These are phyloP conservation scores for Pseudorhombus dupliciocellatus DNA, from an alignment of 2,113 vertebrate species.

Conservation along the genomic window DNA sequence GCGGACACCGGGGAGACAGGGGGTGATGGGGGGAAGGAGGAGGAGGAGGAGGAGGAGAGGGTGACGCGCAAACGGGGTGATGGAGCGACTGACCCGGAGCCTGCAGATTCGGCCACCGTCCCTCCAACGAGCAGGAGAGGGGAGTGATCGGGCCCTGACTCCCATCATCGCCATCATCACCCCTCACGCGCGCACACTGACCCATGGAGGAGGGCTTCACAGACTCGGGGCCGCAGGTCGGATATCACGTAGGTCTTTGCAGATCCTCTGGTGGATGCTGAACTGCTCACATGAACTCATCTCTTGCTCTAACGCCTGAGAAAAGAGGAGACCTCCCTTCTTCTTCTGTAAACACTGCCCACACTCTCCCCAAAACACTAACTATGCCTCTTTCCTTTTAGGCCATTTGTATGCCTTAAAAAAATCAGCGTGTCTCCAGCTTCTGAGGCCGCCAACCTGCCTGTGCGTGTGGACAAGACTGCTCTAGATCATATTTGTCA, in stretches of 20 bases:
- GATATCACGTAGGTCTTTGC: conserved; percentile 52
- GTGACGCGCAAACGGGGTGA: conserved; percentile 27
- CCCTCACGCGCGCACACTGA: conserved; percentile 9
- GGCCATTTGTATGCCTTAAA: conserved; percentile 80
- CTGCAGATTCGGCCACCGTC: conserved; percentile 28
- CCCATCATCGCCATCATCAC: neutral
- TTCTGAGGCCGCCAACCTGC: conserved; percentile 45
- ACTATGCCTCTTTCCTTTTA: conserved; percentile 57
- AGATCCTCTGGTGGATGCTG: conserved; percentile 57
- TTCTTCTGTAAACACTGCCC: conserved; percentile 50
- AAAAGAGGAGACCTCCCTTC: conserved; percentile 31
- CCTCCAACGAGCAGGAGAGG: conserved; percentile 52
- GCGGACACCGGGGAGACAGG: neutral
- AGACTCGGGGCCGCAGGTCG: conserved; percentile 70
- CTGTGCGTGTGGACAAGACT: conserved; percentile 29
- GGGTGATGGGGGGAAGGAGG: conserved; percentile 16
- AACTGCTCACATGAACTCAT: conserved; percentile 52
- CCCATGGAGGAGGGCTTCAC: conserved; percentile 59
- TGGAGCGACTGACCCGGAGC: conserved; percentile 19
- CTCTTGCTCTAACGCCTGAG: conserved; percentile 30
- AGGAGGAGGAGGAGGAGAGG: conserved; percentile 21
- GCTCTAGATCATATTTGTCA: conserved; percentile 42
- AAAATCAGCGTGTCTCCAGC: conserved; percentile 59
- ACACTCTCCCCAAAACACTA: conserved; percentile 21
- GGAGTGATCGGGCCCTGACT: conserved; percentile 46